Percentiles rank a stretch among this genome's conserved stretches.
phyloP scores from a whole-genome alignment of 2,888 invertebrate species.

The Volucella bombylans region DNA sequence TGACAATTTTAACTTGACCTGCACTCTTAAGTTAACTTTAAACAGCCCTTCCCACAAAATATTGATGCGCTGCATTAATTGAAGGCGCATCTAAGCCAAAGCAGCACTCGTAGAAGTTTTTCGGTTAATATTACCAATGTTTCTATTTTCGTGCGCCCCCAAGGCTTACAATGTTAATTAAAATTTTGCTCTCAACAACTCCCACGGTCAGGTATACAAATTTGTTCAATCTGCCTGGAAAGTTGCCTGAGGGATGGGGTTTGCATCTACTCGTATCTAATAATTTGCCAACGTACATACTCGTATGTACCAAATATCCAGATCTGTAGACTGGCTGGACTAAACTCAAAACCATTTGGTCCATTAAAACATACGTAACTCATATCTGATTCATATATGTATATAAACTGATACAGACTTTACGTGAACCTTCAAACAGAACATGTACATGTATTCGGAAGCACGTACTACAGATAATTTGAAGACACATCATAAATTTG shows the following conservation, averaged over 20 bases:
- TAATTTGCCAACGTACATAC: conserved; percentile 61
- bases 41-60: too few relatives aligned
- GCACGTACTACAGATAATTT: conserved; percentile 22
- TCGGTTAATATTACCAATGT: conserved; percentile 45
- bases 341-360: too few relatives aligned
- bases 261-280: conserved; percentile 36
- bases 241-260: conserved; percentile 32
- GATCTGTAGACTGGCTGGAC: conserved; percentile 7
- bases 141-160: conserved; percentile 39
- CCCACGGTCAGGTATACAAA: conserved; percentile 41
- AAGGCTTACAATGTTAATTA: conserved; percentile 61
- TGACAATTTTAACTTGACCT: too few relatives aligned
- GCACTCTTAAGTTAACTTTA: too few relatives aligned
- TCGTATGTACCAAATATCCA: neutral
- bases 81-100: neutral
- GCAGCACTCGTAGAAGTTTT: conserved; percentile 25
- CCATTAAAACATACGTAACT: neutral
- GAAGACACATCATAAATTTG: conserved; percentile 34
- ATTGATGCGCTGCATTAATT: too few relatives aligned
- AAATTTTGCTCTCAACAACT: conserved; percentile 60
- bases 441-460: too few relatives aligned
- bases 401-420: conserved; percentile 9
- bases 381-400: conserved; percentile 32
- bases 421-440: neutral
- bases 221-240: conserved; percentile 23